phyloP scores from a whole-genome alignment of 2,113 vertebrate species.

The Cisticola juncidis region DNA sequence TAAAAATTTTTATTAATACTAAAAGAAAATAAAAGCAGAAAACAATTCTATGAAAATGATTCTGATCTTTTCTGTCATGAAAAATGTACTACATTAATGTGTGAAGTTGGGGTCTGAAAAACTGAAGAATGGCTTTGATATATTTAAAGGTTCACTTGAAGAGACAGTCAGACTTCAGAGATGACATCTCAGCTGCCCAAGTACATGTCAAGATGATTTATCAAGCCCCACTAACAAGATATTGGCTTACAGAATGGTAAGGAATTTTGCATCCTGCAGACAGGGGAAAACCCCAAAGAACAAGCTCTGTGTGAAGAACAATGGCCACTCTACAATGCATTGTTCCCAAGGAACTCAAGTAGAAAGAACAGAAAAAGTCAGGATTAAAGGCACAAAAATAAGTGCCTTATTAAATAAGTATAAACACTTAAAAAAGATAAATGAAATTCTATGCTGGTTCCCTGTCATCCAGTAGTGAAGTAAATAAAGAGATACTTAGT shows the following conservation, averaged over 20 bases:
- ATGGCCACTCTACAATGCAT: neutral
- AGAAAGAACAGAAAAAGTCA: neutral
- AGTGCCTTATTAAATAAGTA: neutral
- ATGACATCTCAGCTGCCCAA: neutral
- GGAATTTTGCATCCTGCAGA: neutral
- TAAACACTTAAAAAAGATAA: neutral
- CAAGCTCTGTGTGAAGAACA: neutral
- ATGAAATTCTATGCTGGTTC: neutral
- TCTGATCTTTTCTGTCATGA: neutral
- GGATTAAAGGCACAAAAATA: neutral
- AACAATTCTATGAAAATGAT: neutral
- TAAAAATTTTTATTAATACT: neutral
- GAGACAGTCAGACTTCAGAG: conserved; percentile 1
- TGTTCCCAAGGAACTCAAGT: neutral
- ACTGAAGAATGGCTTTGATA: neutral
- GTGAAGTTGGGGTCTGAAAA: neutral
- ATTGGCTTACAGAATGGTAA: neutral
- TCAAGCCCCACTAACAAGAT: neutral
- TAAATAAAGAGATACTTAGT: accelerated
- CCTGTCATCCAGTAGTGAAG: neutral
- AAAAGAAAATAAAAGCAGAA: neutral
- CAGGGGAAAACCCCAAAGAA: neutral
- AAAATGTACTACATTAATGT: neutral
- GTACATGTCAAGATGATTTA: neutral
- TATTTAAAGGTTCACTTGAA: conserved; percentile 26